These are phyloP conservation scores for Myiozetetes cayanensis DNA, from an alignment of 2,113 vertebrate species.

Conservation along the genomic window DNA sequence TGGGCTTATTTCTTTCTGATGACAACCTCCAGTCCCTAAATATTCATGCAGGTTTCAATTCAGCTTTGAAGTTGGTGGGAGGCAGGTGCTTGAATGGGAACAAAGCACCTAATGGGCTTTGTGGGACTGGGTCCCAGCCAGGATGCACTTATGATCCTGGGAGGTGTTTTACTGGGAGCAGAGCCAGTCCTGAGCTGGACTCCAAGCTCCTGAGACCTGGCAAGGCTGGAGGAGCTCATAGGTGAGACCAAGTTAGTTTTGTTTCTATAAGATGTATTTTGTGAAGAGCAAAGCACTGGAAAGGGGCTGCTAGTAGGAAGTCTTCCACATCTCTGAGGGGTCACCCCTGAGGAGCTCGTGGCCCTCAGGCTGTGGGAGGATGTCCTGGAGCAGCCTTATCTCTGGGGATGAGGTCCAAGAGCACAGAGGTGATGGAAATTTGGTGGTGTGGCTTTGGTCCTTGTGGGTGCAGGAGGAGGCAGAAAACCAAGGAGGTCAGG, in stretches of 20 bases:
- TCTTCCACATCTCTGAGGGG: rapidly evolving
- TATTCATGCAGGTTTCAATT: conserved; percentile 9
- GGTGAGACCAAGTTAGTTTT: not conserved
- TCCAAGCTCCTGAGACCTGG: not conserved
- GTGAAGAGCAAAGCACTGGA: rapidly evolving
- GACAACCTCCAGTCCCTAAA: not conserved
- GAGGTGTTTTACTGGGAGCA: not conserved
- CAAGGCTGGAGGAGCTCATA: not conserved
- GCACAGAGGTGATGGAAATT: rapidly evolving
- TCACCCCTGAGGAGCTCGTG: not conserved
- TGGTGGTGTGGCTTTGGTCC: not conserved
- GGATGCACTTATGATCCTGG: not conserved
- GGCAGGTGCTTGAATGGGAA: not conserved
- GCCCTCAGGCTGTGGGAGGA: no score
- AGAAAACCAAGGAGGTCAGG: not conserved
- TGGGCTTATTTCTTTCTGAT: not conserved
- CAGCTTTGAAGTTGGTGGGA: not conserved
- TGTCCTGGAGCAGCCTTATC: not conserved
- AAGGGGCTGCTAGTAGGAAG: not conserved
- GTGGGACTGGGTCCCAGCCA: not conserved
- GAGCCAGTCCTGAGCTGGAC: not conserved
- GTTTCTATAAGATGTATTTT: rapidly evolving
- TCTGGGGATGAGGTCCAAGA: not conserved
- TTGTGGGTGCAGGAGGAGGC: not conserved
- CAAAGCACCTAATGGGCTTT: not conserved